Base-by-base conservation (phyloP, 2,888 invertebrate species). In the Sarcophaga variegata region DNA sequence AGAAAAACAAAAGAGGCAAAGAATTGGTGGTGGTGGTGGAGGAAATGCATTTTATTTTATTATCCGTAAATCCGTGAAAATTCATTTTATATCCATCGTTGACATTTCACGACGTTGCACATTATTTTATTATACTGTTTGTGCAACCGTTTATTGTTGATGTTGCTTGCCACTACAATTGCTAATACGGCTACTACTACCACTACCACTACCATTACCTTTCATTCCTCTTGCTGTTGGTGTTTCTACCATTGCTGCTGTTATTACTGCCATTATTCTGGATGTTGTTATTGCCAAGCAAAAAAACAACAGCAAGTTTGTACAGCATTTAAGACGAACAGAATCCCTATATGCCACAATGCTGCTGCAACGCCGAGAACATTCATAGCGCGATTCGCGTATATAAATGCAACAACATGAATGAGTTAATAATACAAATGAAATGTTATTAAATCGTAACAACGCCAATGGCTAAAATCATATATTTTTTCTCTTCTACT, bases 51-150 rank as follows among this genome's bases (percentile, higher is more conserved):
- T 86, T 88, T 86, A 89, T 90, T 90, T 90, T 90, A 90, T 90
- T 90, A 90, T 89, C 89, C 90, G 89, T 90, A 90, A 90, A 90
- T 90, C 90, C 90, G 90, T 86, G 90, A 89, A 90, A 90, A 90
- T 90, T 90, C 90, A 88, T 90, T 90, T 89, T 89, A 89, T 90
- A 90, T 90, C 90, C 90, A 89, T 86, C 89, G 89, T 89, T 90
- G 90, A 90, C 90, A 90, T 87, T 88, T 84, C 86, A 78, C 86
- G 76, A 84, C 87, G 87, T 88, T 87, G 85, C 88, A 87, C 87
- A 87, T 86, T 88, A 88, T 81, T 82, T 81, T 81, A 81, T 83
- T 85, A 66, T 78, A 45, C 81, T 81, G 66, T 71, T 82, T 72
- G 74, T 81, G 70, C 75, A 86, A 67, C 63, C 83, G 62, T 81